Percentiles rank a stretch among this genome's conserved stretches.
phyloP scores from a whole-genome alignment of 2,888 invertebrate genomes.

The Macaria notata region DNA sequence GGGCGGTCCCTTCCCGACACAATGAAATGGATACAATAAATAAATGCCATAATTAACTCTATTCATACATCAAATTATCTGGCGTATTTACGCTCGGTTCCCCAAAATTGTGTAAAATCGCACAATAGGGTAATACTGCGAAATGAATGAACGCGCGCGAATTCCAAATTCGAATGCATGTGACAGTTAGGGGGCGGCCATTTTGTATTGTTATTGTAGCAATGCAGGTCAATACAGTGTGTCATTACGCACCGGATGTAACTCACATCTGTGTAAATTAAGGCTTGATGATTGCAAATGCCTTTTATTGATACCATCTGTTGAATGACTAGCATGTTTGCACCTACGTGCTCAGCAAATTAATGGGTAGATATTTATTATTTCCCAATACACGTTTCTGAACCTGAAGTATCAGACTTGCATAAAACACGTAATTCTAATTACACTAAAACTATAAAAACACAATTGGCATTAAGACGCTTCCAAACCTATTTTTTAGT shows the following conservation, averaged over 20 bases:
- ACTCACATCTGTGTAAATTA: constrained; percentile 36
- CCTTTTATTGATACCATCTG: constrained; percentile 31
- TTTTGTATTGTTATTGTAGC: constrained; percentile 58
- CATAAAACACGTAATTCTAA: no score
- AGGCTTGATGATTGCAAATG: constrained; percentile 31
- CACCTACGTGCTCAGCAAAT: neutral
- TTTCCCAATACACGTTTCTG: no score
- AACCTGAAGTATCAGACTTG: no score
- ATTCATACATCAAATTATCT: constrained; percentile 75
- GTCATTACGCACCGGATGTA: constrained; percentile 34
- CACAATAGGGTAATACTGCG: constrained; percentile 46
- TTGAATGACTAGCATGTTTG: constrained; percentile 11
- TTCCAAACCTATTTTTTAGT: no score
- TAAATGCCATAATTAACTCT: constrained; percentile 74
- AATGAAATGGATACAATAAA: constrained; percentile 77
- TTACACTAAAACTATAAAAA: no score
- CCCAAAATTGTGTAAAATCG: constrained; percentile 48
- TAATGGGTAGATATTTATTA: no score
- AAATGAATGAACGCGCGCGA: constrained; percentile 53
- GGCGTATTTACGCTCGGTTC: constrained; percentile 51
- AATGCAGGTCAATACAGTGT: constrained; percentile 50
- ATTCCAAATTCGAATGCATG: constrained; percentile 50
- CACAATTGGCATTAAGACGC: no score
- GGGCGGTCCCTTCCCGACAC: constrained; percentile 51
- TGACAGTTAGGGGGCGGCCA: constrained; percentile 67